A percentile compares a stretch with the other conserved stretches of the same genome.
These are phyloP conservation scores for Gambelia wislizenii DNA, from an alignment of 2,797 vertebrate species.

Conservation along the genomic window DNA sequence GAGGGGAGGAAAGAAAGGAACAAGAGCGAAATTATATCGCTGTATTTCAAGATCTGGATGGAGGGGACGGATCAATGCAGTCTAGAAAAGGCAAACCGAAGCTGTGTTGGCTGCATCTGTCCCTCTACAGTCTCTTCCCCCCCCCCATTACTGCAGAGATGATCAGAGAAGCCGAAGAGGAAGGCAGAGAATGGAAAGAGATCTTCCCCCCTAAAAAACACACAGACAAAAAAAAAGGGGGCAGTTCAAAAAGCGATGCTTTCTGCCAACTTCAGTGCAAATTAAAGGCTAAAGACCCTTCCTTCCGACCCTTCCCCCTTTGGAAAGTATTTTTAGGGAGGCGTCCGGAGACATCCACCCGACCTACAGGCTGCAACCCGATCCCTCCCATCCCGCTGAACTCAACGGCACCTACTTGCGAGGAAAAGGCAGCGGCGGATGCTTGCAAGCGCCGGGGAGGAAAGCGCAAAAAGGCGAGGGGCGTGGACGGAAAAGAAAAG, in stretches of 20 bases:
- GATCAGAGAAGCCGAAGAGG: neutral
- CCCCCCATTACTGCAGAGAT: neutral
- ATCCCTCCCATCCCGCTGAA: neutral
- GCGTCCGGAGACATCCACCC: neutral
- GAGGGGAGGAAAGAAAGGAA: no score
- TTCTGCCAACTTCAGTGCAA: no score
- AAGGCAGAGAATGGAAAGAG: no score
- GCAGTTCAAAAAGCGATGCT: neutral
- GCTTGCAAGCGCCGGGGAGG: no score
- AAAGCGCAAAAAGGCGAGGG: neutral
- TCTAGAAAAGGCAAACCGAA: neutral
- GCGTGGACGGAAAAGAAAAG: neutral
- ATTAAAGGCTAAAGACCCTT: no score
- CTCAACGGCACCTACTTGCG: neutral
- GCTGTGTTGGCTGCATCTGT: neutral
- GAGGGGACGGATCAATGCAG: neutral
- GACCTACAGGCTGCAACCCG: neutral
- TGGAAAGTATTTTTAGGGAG: no score
- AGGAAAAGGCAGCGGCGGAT: neutral
- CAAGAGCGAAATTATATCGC: neutral
- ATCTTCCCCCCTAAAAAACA: neutral
- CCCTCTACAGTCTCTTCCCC: no score
- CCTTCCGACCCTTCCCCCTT: no score
- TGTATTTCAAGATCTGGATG: neutral
- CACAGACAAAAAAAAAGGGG: neutral